Conservation (phyloP, 2,113 vertebrate genomes). For the Periophthalmodon schlosseri region DNA sequence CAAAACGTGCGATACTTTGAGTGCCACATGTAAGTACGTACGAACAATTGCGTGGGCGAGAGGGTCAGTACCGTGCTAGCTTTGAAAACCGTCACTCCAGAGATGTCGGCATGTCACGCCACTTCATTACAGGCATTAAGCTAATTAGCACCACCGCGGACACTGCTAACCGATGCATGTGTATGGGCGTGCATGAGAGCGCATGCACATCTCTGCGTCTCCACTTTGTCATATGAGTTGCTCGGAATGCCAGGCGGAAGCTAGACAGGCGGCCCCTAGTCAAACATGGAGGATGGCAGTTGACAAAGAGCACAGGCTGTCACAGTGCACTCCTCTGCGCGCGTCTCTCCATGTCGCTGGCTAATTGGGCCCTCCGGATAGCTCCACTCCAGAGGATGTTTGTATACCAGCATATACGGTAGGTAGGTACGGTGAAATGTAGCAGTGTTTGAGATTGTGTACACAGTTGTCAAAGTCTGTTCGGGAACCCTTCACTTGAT, state of each 20-base stretch:
- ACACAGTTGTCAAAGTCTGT: slow-evolving; percentile 33
- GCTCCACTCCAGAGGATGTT: slow-evolving; percentile 60
- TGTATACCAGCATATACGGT: slow-evolving; percentile 49
- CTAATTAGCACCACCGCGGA: slow-evolving; percentile 77
- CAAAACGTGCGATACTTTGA: slow-evolving; percentile 15
- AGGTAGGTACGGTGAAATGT: slow-evolving; percentile 8
- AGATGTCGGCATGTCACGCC: slow-evolving; percentile 77
- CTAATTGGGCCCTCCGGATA: slow-evolving; percentile 72
- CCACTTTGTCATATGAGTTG: slow-evolving; percentile 49
- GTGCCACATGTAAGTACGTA: slow-evolving; percentile 14
- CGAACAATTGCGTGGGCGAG: slow-evolving; percentile 23
- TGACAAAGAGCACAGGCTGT: slow-evolving; percentile 61
- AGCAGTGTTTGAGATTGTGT: slow-evolving; percentile 35
- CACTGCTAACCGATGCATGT: slow-evolving; percentile 15
- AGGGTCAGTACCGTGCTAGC: slow-evolving; percentile 69
- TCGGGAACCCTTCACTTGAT: slow-evolving; percentile 28
- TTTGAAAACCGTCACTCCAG: slow-evolving; percentile 64
- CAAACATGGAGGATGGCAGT: slow-evolving; percentile 62
- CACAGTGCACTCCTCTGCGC: slow-evolving; percentile 23
- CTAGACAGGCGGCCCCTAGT: slow-evolving; percentile 58
- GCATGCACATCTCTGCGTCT: slow-evolving; percentile 39
- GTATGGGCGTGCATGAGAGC: slow-evolving; percentile 21
- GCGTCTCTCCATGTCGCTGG: slow-evolving; percentile 20
- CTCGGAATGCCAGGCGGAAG: slow-evolving; percentile 55
- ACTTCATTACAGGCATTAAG: slow-evolving; percentile 84